Evolutionary conservation across 2,113 vertebrate species (phyloP).

Genomic region (Rhodinocichla rosea): DNA sequence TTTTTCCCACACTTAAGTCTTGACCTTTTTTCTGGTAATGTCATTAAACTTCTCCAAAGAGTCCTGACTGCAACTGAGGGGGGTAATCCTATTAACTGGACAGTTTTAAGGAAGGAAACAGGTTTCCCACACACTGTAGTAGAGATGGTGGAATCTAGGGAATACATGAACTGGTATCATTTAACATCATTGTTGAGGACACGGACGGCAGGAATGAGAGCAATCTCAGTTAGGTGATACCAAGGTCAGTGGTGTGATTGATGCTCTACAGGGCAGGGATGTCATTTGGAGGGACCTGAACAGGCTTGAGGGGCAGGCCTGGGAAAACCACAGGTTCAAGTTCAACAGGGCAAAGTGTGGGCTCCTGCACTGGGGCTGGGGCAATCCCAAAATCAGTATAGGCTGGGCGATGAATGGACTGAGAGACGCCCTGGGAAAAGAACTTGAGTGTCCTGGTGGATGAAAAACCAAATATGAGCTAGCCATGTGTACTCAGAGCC

Average conservation of each 20-base stretch:
- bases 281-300: not conserved
- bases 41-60: not conserved
- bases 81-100: not conserved
- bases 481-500: not conserved
- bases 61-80: not conserved
- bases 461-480: not conserved
- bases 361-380: fast-evolving
- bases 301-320: not conserved
- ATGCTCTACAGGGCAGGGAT: not conserved
- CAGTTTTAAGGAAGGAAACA: not conserved
- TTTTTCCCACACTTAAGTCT: not conserved
- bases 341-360: not conserved
- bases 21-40: not conserved
- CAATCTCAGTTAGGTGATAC: not conserved
- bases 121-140: not conserved
- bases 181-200: not conserved
- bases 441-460: not conserved
- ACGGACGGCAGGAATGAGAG: not conserved
- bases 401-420: not conserved
- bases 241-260: not conserved
- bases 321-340: not conserved
- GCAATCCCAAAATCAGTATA: not conserved
- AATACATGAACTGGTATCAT: not conserved
- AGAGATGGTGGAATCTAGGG: not conserved
- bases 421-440: not conserved